Evolutionary conservation across 2,888 invertebrate genomes (phyloP).

Genomic region (Drosophila quinaria): DNA sequence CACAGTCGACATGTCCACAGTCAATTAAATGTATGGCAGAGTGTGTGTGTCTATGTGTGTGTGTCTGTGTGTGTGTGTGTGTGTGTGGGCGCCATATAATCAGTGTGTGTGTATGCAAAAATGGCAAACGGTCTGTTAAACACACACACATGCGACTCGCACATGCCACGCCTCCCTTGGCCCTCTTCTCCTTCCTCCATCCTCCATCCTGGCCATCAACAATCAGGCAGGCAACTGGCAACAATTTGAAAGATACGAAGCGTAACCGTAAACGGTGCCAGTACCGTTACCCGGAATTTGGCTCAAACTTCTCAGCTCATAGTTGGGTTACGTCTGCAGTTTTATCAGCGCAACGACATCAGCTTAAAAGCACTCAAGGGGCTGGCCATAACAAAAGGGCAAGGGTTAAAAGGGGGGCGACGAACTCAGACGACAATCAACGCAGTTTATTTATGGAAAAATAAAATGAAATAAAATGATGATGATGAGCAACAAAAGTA

Average conservation of each 20-base stretch:
- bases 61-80: slow-evolving; percentile 40
- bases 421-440: slow-evolving; percentile 73
- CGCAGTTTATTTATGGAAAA: slow-evolving; percentile 82
- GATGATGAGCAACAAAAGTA: slow-evolving; percentile 64
- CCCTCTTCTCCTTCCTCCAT: not conserved
- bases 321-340: slow-evolving; percentile 74
- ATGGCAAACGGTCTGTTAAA: slow-evolving; percentile 83
- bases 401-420: slow-evolving; percentile 63
- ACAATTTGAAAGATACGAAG: slow-evolving; percentile 81
- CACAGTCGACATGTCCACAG: slow-evolving; percentile 74
- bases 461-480: slow-evolving; percentile 82
- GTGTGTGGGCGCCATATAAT: slow-evolving; percentile 66
- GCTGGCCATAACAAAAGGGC: slow-evolving; percentile 44
- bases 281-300: slow-evolving; percentile 20
- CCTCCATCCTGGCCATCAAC: slow-evolving; percentile 4
- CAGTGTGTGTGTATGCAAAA: slow-evolving; percentile 77
- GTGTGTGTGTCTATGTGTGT: slow-evolving; percentile 21
- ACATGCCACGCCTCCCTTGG: slow-evolving; percentile 52
- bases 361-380: slow-evolving; percentile 80
- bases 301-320: slow-evolving; percentile 48
- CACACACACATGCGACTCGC: slow-evolving; percentile 76
- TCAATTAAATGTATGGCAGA: slow-evolving; percentile 70
- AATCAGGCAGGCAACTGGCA: slow-evolving; percentile 60
- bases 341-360: slow-evolving; percentile 80
- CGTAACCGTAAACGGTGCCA: slow-evolving; percentile 66